These are phyloP conservation scores for Ariopsis seemanni DNA, from an alignment of 2,113 vertebrate genomes.

Conservation along the genomic window DNA sequence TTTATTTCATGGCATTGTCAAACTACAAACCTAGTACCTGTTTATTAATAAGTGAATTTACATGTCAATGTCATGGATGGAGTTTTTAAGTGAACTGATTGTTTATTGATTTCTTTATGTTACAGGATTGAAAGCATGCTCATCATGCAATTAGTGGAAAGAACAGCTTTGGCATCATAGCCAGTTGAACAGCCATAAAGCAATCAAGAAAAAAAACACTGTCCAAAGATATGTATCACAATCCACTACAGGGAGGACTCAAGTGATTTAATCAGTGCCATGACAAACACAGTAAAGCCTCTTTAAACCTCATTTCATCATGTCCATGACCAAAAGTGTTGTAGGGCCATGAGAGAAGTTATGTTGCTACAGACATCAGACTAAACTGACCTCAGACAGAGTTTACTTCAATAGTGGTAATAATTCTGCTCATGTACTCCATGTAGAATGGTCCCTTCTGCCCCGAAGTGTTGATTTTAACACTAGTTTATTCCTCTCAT, in stretches of 20 bases:
- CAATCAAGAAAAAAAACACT: background rate
- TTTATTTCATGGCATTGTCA: conserved; percentile 3
- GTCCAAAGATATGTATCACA: background rate
- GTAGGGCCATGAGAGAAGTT: background rate
- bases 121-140: background rate
- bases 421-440: background rate
- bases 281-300: background rate
- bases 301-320: background rate
- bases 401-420: background rate
- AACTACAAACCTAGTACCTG: background rate
- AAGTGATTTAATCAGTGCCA: background rate
- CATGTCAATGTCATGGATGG: background rate
- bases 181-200: background rate
- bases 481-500: background rate
- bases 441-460: background rate
- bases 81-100: background rate
- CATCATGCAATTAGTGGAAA: background rate
- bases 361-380: background rate
- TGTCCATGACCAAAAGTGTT: conserved; percentile 1
- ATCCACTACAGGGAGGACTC: background rate
- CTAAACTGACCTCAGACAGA: background rate
- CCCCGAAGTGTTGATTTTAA: background rate
- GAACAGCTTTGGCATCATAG: background rate
- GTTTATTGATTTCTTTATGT: background rate
- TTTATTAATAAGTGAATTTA: background rate